These are phyloP conservation scores for roundworm (Caenorhabditis elegans) DNA, from an alignment of 1,140 invertebrate species.

Conservation along the genomic window DNA sequence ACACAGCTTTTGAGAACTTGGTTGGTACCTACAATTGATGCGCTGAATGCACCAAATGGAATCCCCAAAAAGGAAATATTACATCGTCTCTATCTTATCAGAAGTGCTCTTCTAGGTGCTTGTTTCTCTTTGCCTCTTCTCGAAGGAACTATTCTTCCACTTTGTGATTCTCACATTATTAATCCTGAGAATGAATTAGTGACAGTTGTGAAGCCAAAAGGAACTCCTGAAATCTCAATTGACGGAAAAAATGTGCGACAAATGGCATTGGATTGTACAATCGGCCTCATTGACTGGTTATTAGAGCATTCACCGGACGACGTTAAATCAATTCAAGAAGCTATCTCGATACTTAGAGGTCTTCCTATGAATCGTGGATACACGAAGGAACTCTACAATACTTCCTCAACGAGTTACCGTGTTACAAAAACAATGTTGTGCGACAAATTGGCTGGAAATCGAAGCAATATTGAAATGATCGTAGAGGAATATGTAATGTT, in stretches of 20 bases:
- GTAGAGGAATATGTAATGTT: constrained; percentile 73
- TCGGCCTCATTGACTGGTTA: constrained; percentile 71
- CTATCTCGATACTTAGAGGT: constrained; percentile 72
- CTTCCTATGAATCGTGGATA: constrained; percentile 72
- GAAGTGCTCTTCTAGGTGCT: constrained; percentile 46
- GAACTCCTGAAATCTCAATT: constrained; percentile 26
- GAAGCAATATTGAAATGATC: constrained; percentile 73
- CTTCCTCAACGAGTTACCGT: constrained; percentile 68
- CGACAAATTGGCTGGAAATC: constrained; percentile 69
- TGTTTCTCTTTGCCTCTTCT: constrained; percentile 53
- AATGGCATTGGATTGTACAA: constrained; percentile 70
- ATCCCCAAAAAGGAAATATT: constrained; percentile 56
- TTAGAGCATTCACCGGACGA: constrained; percentile 75
- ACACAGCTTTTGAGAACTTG: constrained; percentile 73
- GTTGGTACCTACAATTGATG: constrained; percentile 70
- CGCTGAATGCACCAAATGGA: constrained; percentile 69
- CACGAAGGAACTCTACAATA: constrained; percentile 67
- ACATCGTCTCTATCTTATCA: constrained; percentile 55
- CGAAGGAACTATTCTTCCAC: constrained; percentile 48
- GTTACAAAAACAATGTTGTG: constrained; percentile 71
- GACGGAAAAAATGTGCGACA: constrained; percentile 67
- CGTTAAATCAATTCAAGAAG: constrained; percentile 74
- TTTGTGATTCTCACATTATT: constrained; percentile 14
- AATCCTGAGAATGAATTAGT: neutral
- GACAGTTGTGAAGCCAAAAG: constrained; percentile 8